These are phyloP conservation scores for Zygaena filipendulae DNA, from an alignment of 2,888 invertebrate genomes.

Conservation along the genomic window DNA sequence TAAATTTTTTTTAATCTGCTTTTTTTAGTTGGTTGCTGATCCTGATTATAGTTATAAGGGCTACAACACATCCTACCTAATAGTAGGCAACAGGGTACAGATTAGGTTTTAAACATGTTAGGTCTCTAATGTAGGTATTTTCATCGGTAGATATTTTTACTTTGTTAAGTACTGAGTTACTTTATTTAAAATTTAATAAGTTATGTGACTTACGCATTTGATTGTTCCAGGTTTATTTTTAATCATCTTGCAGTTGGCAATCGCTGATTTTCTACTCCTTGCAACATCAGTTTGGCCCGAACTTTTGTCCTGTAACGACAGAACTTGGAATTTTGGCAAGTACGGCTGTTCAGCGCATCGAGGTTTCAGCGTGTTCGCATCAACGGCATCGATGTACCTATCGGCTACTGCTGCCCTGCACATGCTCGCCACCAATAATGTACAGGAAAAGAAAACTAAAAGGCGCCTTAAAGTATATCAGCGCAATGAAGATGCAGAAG, in stretches of 20 bases:
- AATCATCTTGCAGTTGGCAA: slow-evolving; percentile 61
- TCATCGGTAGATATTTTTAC: no score
- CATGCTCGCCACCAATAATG: slow-evolving; percentile 62
- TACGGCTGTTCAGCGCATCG: slow-evolving; percentile 61
- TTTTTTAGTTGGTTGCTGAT: no score
- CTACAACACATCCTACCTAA: no score
- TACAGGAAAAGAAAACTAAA: slow-evolving; percentile 46
- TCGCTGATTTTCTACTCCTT: slow-evolving; percentile 56
- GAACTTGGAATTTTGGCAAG: slow-evolving; percentile 61
- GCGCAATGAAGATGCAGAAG: slow-evolving; percentile 46
- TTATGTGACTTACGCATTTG: no score
- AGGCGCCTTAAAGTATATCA: slow-evolving; percentile 36
- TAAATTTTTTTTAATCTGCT: no score
- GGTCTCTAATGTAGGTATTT: no score
- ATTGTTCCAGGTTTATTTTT: slow-evolving; percentile 64
- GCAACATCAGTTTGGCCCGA: slow-evolving; percentile 56
- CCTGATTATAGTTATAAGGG: no score
- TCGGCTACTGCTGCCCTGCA: slow-evolving; percentile 68
- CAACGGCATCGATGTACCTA: slow-evolving; percentile 67
- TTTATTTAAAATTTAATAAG: no score
- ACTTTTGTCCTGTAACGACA: slow-evolving; percentile 56
- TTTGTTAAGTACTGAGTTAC: no score
- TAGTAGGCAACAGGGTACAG: no score
- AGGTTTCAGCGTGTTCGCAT: slow-evolving; percentile 64
- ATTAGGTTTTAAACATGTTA: no score